These are phyloP conservation scores for Seira ritae DNA, from an alignment of 2,888 invertebrate genomes.

Conservation along the genomic window DNA sequence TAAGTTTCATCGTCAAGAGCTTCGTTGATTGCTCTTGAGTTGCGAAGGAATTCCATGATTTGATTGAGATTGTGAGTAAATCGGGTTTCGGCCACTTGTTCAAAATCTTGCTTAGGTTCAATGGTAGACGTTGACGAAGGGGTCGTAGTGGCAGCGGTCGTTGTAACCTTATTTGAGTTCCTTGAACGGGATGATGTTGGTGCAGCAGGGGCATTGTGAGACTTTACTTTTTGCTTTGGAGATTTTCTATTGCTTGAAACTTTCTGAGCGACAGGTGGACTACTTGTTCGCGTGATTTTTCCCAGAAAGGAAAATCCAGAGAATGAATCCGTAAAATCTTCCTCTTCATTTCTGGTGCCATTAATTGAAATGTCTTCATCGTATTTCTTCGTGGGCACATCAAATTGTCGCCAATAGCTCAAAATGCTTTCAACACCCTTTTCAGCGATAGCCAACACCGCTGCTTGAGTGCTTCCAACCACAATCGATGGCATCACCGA, in stretches of 20 bases:
- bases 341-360: neutral
- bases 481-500: constrained; percentile 45
- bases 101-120: constrained; percentile 36
- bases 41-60: constrained; percentile 52
- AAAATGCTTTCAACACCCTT: constrained; percentile 55
- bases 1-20: constrained; percentile 48
- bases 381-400: constrained; percentile 36
- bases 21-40: constrained; percentile 51
- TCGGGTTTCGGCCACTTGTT: constrained; percentile 38
- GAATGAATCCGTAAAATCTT: constrained; percentile 40
- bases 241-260: no score
- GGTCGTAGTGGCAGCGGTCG: neutral
- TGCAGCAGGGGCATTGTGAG: no score
- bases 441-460: constrained; percentile 43
- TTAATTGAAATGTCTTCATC: neutral
- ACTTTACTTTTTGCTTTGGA: no score
- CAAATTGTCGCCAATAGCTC: constrained; percentile 51
- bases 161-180: no score
- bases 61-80: constrained; percentile 46
- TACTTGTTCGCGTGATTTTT: constrained; percentile 27
- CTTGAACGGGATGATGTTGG: no score
- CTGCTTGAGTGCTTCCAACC: constrained; percentile 39
- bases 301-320: constrained; percentile 41
- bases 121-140: neutral
- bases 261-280: neutral